Evolutionary conservation across 1,140 invertebrate species (phyloP).

Genomic region (Mya arenaria): DNA sequence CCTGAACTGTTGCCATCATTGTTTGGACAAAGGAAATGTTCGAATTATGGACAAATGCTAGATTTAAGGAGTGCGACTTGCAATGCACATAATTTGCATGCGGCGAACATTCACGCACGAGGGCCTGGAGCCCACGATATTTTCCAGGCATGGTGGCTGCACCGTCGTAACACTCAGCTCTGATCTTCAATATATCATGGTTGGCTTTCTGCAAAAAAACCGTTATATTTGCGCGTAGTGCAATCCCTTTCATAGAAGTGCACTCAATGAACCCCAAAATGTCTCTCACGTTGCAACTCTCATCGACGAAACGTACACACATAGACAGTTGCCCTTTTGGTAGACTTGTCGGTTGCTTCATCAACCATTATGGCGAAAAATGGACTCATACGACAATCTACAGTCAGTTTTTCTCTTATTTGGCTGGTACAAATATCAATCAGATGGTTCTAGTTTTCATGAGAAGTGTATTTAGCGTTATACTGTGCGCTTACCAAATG

Average conservation of each 20-base stretch:
- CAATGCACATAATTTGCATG: constrained; percentile 12
- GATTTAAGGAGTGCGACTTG: neutral
- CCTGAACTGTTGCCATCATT: too few relatives aligned
- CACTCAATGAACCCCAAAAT: neutral
- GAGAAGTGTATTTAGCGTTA: constrained; percentile 5
- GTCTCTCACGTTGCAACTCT: neutral
- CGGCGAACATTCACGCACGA: neutral
- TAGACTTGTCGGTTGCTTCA: constrained; percentile 45
- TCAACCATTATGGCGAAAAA: constrained; percentile 43
- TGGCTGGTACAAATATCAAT: neutral
- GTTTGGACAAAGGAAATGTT: too few relatives aligned
- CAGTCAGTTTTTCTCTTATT: neutral
- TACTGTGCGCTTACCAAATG: neutral
- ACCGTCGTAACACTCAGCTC: constrained; percentile 5
- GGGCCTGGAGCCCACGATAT: neutral
- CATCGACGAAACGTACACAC: constrained; percentile 36
- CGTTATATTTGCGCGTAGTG: neutral
- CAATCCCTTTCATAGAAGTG: neutral
- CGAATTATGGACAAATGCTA: constrained; percentile 1
- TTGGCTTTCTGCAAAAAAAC: neutral
- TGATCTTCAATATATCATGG: neutral
- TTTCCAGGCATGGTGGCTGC: too few relatives aligned
- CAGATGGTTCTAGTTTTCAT: too few relatives aligned
- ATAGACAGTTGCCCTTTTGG: constrained; percentile 45
- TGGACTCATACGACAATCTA: neutral